These are phyloP conservation scores for Camelus bactrianus DNA, from an alignment of 2,113 vertebrate genomes.

Conservation along the genomic window DNA sequence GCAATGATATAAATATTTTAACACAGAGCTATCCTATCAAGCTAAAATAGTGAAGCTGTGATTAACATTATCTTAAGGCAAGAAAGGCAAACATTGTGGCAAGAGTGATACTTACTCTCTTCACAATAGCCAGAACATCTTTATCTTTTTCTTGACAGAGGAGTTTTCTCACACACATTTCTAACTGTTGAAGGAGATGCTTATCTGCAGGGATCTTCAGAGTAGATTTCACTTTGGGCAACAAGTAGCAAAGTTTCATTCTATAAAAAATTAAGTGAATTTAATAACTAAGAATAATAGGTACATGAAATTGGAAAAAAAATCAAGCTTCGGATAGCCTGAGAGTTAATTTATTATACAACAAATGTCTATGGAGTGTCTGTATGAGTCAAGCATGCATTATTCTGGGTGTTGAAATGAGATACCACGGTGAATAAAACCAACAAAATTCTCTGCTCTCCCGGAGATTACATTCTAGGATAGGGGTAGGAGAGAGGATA, in stretches of 20 bases:
- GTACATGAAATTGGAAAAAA: neutral
- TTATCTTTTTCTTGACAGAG: constrained; percentile 97
- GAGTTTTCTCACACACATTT: constrained; percentile 95
- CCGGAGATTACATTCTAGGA: neutral
- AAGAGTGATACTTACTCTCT: constrained; percentile 89
- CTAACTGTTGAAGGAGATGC: constrained; percentile 95
- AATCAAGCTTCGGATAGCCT: neutral
- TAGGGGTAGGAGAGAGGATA: neutral
- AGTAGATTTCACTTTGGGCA: constrained; percentile 94
- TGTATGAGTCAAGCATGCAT: neutral
- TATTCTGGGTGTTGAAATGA: neutral
- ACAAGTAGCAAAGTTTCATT: constrained; percentile 94
- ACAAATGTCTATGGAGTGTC: neutral
- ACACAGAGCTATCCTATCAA: neutral
- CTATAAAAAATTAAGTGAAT: constrained; percentile 75
- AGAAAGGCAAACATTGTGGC: neutral
- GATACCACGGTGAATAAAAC: neutral
- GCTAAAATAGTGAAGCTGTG: constrained; percentile 5
- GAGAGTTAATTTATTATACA: neutral
- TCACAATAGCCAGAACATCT: constrained; percentile 94
- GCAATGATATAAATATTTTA: neutral
- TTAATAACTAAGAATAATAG: neutral
- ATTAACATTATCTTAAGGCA: neutral
- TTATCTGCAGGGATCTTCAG: constrained; percentile 95
- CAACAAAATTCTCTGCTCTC: neutral